Evolutionary conservation across 1,140 invertebrate species (phyloP), one percentile per base, ranked within the genome.

Genomic region (Aporrectodea caliginosa): DNA sequence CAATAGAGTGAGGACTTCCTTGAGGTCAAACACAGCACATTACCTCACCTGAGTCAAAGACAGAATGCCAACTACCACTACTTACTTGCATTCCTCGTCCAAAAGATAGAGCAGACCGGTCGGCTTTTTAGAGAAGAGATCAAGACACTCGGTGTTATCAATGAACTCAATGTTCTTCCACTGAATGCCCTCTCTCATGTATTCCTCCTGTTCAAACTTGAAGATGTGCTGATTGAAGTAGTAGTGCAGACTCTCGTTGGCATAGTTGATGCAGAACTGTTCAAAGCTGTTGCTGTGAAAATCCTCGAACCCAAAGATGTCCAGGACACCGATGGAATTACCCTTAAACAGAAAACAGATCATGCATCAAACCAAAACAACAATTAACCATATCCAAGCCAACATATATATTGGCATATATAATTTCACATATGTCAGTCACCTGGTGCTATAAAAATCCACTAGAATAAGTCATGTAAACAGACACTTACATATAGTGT

Each of bases 151-250:
- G 75, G 93, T 90, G 84, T 95, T 97, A 84, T 95, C 94, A 29
- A 92, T 92, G 85, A 94, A 95, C 84, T 93, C 92, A 14, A 94
- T 91, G 73, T 90, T 88, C 93, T 93, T 35, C 94, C 93, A 90
- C 12, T 93, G 92, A 78, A 95, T 93, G 0, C 93, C 93, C 85
- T 95, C 94, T 16, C 92, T 92, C 90, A 93, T 92, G 82, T 95
- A 95, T 84, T 95, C 94, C 87, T 93, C 87, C 86, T 92, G 91
- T 84, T 92, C 91, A 86, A 92, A 92, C 84, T 92, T 96, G 89
- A 98, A 98, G 78, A 98, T 97, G 88, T 98, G 96, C 88, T 97
- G 95, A 90, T 98, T 98, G 89, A 98, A 98, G 88, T 98, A 98
- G 88, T 96, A 94, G 88, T 98, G 96, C 35, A 98, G 89, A 89